Evolutionary conservation across 2,888 invertebrate genomes (phyloP).

Genomic region (Phaonia tiefii): DNA sequence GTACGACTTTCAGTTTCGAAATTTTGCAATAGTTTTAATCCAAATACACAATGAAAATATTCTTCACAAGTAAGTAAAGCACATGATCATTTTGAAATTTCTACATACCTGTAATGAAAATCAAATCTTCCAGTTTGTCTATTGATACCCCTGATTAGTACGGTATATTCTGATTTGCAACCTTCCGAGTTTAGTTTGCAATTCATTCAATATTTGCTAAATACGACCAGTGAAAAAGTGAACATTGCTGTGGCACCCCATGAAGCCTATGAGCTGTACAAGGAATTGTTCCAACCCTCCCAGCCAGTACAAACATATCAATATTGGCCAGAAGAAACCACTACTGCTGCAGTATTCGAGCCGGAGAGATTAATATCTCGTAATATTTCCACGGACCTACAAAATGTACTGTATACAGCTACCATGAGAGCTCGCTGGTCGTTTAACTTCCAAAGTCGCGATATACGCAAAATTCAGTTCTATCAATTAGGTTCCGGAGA

Average conservation of each 20-base stretch:
- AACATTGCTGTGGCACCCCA: slow-evolving; percentile 58
- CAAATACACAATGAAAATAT: slow-evolving; percentile 1
- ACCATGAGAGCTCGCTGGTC: slow-evolving; percentile 68
- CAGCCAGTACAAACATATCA: not conserved
- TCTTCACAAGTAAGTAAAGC: not conserved
- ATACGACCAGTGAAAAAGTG: slow-evolving; percentile 38
- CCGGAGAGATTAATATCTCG: not conserved
- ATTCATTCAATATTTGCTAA: slow-evolving; percentile 53
- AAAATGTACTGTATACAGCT: slow-evolving; percentile 32
- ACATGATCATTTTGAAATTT: not conserved
- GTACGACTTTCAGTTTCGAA: slow-evolving; percentile 1
- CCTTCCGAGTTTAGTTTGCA: slow-evolving; percentile 43
- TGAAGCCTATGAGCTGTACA: slow-evolving; percentile 53
- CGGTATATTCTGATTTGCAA: not conserved
- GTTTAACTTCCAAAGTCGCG: slow-evolving; percentile 69
- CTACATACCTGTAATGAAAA: no score
- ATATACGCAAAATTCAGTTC: slow-evolving; percentile 67
- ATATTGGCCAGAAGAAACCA: not conserved
- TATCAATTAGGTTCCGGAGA: slow-evolving; percentile 47
- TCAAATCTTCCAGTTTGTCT: no score
- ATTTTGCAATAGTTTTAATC: not conserved
- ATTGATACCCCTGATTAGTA: not conserved
- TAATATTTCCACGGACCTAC: not conserved
- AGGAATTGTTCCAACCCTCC: slow-evolving; percentile 36
- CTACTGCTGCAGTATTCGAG: slow-evolving; percentile 31